A percentile compares a stretch with the other conserved stretches of the same genome.
Conservation (phyloP, 2,888 invertebrate genomes). For the Eulithis prunata region DNA sequence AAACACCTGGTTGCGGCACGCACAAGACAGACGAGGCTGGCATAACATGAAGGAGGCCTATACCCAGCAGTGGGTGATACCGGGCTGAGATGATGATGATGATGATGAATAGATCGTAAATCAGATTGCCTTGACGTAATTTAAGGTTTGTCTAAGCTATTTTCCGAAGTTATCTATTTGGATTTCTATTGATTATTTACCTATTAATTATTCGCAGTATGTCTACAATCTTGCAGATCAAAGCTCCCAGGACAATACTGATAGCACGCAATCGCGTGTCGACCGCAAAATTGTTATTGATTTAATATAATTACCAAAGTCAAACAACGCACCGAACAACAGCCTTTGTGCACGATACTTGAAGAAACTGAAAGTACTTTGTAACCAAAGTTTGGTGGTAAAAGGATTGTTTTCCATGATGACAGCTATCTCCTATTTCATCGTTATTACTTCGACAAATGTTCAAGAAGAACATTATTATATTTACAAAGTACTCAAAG, state of each 20-base stretch:
- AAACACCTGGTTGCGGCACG: too few species aligned
- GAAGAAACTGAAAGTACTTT: not conserved
- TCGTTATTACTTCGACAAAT: too few species aligned
- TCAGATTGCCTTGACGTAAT: too few species aligned
- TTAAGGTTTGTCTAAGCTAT: not conserved
- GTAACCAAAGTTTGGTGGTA: not conserved
- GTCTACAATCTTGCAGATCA: constrained; percentile 20
- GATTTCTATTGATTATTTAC: not conserved
- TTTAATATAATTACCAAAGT: constrained; percentile 64
- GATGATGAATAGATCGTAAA: too few species aligned
- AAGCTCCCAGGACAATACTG: constrained; percentile 29
- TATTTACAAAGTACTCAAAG: too few species aligned
- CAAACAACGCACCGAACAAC: constrained; percentile 22
- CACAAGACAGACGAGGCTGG: too few species aligned
- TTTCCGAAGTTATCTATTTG: not conserved
- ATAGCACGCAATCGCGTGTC: constrained; percentile 64
- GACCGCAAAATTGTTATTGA: constrained; percentile 65
- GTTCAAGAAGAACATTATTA: too few species aligned
- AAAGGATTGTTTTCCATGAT: too few species aligned
- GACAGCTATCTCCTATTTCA: too few species aligned
- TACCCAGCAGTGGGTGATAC: too few species aligned
- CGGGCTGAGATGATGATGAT: too few species aligned
- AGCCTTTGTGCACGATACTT: constrained; percentile 21
- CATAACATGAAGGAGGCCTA: too few species aligned
- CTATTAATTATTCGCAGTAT: constrained; percentile 24